Conservation (phyloP, 2,888 invertebrate species). For the Acrobasis suavella region DNA sequence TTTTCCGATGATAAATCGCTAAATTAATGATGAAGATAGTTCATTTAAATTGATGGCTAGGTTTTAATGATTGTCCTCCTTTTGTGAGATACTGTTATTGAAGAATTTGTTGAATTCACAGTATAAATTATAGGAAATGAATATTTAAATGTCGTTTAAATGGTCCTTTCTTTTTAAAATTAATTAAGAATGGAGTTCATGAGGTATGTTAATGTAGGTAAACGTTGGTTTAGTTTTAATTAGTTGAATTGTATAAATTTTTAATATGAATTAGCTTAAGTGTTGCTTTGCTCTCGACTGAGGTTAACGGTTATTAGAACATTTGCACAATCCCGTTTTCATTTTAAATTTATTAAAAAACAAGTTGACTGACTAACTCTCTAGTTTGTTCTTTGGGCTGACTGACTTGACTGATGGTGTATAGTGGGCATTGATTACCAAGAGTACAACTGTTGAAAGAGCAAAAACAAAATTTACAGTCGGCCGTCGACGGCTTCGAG, state of each 20-base stretch:
- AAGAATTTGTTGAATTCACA: slow-evolving; percentile 8
- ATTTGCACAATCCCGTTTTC: slow-evolving; percentile 5
- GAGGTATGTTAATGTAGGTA: slow-evolving; percentile 1
- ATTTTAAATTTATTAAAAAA: not conserved
- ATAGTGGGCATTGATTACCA: too few relatives aligned
- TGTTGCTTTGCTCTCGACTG: not conserved
- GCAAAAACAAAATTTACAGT: too few relatives aligned
- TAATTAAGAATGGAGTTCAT: slow-evolving; percentile 15
- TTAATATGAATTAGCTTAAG: slow-evolving; percentile 12
- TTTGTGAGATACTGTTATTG: slow-evolving; percentile 20
- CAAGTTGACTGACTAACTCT: not conserved
- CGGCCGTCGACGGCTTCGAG: too few relatives aligned
- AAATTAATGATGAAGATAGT: slow-evolving; percentile 6
- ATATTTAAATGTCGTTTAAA: not conserved
- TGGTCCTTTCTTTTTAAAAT: not conserved
- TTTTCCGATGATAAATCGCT: slow-evolving; percentile 3
- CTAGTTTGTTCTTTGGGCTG: too few relatives aligned
- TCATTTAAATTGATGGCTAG: slow-evolving; percentile 9
- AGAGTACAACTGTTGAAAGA: too few relatives aligned
- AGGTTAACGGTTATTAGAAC: slow-evolving; percentile 10
- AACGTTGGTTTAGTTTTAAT: slow-evolving; percentile 4
- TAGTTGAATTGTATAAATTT: slow-evolving; percentile 14
- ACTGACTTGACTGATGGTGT: too few relatives aligned
- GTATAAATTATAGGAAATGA: slow-evolving; percentile 11
- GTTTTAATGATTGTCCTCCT: slow-evolving; percentile 8